Conservation (phyloP, 2,888 invertebrate species). For the Nemurella pictetii region DNA sequence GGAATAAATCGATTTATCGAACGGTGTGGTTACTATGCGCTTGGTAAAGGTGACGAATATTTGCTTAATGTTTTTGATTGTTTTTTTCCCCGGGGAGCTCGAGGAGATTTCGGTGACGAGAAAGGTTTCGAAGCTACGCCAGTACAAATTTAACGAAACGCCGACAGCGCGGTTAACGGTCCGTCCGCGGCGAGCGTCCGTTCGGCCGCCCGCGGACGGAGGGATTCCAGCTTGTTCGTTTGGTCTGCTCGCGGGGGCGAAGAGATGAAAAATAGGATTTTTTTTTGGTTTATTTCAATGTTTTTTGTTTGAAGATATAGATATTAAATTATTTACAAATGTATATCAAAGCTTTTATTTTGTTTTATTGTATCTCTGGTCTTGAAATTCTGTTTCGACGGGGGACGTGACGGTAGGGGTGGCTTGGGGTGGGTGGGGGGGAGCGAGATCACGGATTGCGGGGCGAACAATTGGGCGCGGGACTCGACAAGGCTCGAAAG, state of each 20-base stretch:
- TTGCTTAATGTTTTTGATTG: too few species aligned
- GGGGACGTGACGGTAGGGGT: background rate
- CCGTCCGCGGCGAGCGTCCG: background rate
- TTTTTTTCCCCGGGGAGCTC: too few species aligned
- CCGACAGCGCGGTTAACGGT: too few species aligned
- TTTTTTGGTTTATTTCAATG: constrained; percentile 21
- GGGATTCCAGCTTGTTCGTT: too few species aligned
- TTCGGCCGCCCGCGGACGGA: background rate
- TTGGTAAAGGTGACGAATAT: too few species aligned
- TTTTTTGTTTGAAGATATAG: constrained; percentile 31
- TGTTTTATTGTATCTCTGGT: background rate
- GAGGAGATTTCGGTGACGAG: too few species aligned
- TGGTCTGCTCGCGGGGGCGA: too few species aligned
- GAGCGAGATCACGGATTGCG: background rate
- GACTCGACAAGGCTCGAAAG: background rate
- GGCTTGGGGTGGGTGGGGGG: background rate
- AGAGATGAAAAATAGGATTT: background rate
- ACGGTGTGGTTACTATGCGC: too few species aligned
- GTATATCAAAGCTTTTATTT: background rate
- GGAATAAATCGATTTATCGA: too few species aligned
- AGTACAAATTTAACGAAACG: background rate
- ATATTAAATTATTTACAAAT: constrained; percentile 36
- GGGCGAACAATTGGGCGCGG: background rate
- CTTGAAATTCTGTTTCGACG: background rate
- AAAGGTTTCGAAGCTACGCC: background rate